Conservation (phyloP, 2,888 invertebrate genomes). For the Pristionchus japonicus region DNA sequence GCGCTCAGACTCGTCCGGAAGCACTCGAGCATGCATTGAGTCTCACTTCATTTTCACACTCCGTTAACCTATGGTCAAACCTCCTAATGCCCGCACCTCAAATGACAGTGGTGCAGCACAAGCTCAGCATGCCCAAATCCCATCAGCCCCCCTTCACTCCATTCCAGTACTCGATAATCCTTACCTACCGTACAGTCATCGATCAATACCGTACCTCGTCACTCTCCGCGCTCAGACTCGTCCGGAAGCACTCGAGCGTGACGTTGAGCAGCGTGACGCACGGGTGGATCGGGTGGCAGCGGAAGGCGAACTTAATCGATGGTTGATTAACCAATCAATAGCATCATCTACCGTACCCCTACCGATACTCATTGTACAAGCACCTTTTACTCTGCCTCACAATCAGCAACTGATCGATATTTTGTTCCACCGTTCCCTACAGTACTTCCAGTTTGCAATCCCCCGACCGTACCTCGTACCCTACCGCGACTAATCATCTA, state of each 20-base stretch:
- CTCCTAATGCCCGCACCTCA: too few relatives aligned
- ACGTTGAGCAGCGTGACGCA: constrained; percentile 11
- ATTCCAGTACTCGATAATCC: neutral
- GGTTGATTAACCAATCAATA: neutral
- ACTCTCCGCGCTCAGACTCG: neutral
- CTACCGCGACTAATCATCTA: too few relatives aligned
- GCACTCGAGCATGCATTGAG: neutral
- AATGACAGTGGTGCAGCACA: neutral
- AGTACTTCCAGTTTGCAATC: too few relatives aligned
- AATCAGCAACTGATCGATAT: too few relatives aligned
- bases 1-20: neutral
- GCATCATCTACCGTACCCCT: neutral
- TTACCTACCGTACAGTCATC: neutral
- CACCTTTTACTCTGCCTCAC: too few relatives aligned
- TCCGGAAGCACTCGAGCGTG: neutral
- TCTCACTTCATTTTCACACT: too few relatives aligned
- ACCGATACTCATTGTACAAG: neutral
- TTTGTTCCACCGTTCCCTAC: neutral
- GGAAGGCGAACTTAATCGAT: neutral
- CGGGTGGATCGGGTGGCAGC: neutral
- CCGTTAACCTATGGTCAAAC: too few relatives aligned
- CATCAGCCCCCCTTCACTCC: neutral
- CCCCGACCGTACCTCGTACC: too few relatives aligned
- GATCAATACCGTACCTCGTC: neutral
- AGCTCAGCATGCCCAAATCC: neutral